These are phyloP conservation scores for Heteromormyrus szaboi DNA, from an alignment of 2,797 vertebrate species.

Conservation along the genomic window DNA sequence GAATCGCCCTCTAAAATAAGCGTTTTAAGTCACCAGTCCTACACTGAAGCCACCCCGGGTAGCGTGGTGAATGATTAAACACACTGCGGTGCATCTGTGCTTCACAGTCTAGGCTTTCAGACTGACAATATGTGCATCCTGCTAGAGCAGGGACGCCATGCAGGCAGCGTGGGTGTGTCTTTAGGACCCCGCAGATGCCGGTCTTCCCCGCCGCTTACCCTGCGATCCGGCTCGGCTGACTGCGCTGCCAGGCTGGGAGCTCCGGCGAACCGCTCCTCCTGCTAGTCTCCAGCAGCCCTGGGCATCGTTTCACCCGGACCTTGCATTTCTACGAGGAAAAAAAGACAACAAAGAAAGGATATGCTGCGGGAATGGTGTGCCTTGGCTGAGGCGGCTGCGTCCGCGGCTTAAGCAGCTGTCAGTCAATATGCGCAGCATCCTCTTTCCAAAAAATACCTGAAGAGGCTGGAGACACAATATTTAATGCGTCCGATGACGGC, in stretches of 20 bases:
- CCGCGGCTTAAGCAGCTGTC: neutral
- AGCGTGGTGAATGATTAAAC: neutral
- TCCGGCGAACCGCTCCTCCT: neutral
- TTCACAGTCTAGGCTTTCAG: neutral
- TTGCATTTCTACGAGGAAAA: neutral
- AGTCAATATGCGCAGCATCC: constrained; percentile 6
- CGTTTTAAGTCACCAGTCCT: neutral
- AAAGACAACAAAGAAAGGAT: neutral
- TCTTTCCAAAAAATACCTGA: neutral
- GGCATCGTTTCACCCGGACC: neutral
- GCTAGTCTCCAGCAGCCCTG: neutral
- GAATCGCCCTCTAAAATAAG: neutral
- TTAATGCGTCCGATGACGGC: neutral
- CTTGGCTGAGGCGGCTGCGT: neutral
- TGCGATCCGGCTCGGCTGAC: neutral
- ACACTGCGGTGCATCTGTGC: neutral
- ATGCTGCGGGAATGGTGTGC: neutral
- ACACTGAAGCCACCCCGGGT: neutral
- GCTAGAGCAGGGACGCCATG: neutral
- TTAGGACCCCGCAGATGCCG: constrained; percentile 22
- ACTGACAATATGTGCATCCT: neutral
- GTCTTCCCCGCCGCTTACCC: neutral
- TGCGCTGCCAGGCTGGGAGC: neutral
- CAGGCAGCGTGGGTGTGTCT: neutral
- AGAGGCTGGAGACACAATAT: neutral